Base-by-base conservation (phyloP, 2,797 vertebrate genomes). In the Lates japonicus region DNA sequence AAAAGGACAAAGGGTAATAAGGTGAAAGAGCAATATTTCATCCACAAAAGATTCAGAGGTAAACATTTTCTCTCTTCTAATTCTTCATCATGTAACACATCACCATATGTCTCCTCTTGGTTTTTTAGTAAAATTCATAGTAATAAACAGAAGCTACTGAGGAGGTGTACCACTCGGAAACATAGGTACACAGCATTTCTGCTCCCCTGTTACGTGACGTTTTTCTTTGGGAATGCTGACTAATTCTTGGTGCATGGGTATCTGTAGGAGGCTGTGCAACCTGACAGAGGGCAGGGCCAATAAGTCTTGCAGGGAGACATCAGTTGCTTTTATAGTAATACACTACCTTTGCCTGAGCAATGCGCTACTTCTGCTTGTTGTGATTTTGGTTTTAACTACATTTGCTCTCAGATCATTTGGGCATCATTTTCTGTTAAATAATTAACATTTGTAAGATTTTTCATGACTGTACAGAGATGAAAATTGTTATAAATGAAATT, bases 111-210 rank as follows among this genome's bases (percentile, higher is more conserved):
- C 94, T 98, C 95, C 96, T 95, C 96, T 84, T 93, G 87, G 95
- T 90, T 94, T 94, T 96, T 96, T 97, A 98, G 98, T 99, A 96
- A 98, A 95, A 95, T 95, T 96, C 97, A 94, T 97, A 97, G 95
- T 98, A 97, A 95, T 98, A 98, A 97, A 94, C 95, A 98, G 97
- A 99, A 97, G 97, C 95, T 98, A 96, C 97, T 97, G 97, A 97
- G 97, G 97, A 97, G 96, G 93, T 95, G 96, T 97, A 95, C 94
- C 89, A 94, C 96, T 94, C 85, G 97, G 97, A 99, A 95, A 96
- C 95, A 96, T 98, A 99, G 98, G 98, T 99, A 99, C 95, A 95
- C 95, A 94, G 95, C 96, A 95, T 95, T 96, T 95, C 93, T 92
- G 94, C 94, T 90, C 93, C 95, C 95, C 94, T 84, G 94, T 94